Evolutionary conservation across 2,888 invertebrate genomes (phyloP).

Genomic region (Caenorhabditis panamensis): DNA sequence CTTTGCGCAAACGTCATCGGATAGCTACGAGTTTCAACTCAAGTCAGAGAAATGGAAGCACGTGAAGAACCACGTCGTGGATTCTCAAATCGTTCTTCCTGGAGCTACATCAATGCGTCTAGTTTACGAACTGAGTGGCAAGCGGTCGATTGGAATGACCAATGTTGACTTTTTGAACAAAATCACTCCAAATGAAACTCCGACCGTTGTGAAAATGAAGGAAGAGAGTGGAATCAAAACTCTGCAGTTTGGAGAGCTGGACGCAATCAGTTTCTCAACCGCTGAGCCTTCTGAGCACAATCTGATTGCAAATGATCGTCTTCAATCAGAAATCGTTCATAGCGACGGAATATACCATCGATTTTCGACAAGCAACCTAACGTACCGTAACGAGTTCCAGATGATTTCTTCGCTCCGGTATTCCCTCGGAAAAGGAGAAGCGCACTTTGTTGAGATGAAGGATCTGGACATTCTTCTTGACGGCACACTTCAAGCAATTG

Average conservation of each 20-base stretch:
- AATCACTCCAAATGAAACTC: slow-evolving; percentile 47
- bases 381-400: slow-evolving; percentile 59
- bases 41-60: slow-evolving; percentile 61
- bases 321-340: slow-evolving; percentile 38
- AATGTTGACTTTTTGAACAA: slow-evolving; percentile 66
- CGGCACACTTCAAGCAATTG: slow-evolving; percentile 66
- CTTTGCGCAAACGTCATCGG: not conserved
- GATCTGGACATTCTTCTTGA: slow-evolving; percentile 68
- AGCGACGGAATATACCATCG: slow-evolving; percentile 63
- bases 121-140: slow-evolving; percentile 44
- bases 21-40: slow-evolving; percentile 34
- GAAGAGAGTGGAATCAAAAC: slow-evolving; percentile 30
- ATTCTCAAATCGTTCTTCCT: slow-evolving; percentile 66
- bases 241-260: slow-evolving; percentile 36
- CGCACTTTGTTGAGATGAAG: slow-evolving; percentile 47
- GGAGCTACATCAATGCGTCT: slow-evolving; percentile 66
- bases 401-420: slow-evolving; percentile 47
- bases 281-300: not conserved
- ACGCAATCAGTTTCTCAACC: slow-evolving; percentile 56
- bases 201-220: slow-evolving; percentile 38
- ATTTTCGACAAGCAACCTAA: slow-evolving; percentile 49
- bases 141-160: slow-evolving; percentile 20
- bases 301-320: slow-evolving; percentile 22
- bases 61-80: slow-evolving; percentile 66
- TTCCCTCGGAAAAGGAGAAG: slow-evolving; percentile 56